Evolutionary conservation across 1,140 invertebrate species (phyloP).

Genomic region (Drosophila nasuta): DNA sequence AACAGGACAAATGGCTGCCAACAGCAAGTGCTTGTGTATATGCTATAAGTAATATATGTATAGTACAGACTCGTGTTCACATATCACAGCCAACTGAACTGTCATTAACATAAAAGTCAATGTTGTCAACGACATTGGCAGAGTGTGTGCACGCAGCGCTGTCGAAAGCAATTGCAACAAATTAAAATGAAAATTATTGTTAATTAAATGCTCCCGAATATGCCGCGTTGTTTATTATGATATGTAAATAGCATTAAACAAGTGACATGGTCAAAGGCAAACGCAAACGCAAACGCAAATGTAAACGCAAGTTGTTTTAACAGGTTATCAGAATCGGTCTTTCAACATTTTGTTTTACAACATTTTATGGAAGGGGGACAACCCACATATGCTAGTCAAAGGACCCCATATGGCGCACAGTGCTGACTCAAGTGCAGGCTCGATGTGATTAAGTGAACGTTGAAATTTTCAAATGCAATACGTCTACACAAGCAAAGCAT

Average conservation of each 20-base stretch:
- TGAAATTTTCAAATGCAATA: constrained; percentile 64
- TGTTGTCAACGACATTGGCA: constrained; percentile 30
- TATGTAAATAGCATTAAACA: constrained; percentile 13
- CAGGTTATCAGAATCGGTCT: constrained; percentile 50
- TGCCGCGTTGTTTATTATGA: constrained; percentile 12
- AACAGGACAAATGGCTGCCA: constrained; percentile 50
- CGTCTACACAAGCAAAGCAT: constrained; percentile 19
- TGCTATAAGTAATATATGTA: background rate
- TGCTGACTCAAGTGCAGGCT: constrained; percentile 54
- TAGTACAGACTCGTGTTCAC: background rate
- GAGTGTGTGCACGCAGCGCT: background rate
- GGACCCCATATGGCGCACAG: constrained; percentile 70
- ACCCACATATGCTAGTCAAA: constrained; percentile 36
- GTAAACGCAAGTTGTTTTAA: constrained; percentile 26
- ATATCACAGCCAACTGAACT: constrained; percentile 23
- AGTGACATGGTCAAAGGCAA: constrained; percentile 9
- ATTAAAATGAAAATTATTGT: constrained; percentile 68
- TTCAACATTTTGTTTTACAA: background rate
- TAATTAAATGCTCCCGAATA: constrained; percentile 61
- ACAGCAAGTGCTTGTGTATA: background rate
- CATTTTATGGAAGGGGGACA: background rate
- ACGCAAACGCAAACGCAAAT: background rate
- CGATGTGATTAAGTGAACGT: constrained; percentile 62
- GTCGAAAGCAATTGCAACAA: constrained; percentile 49
- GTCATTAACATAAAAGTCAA: constrained; percentile 58